Evolutionary conservation across 2,888 invertebrate genomes (phyloP).

Genomic region (Loripinus fragilis): DNA sequence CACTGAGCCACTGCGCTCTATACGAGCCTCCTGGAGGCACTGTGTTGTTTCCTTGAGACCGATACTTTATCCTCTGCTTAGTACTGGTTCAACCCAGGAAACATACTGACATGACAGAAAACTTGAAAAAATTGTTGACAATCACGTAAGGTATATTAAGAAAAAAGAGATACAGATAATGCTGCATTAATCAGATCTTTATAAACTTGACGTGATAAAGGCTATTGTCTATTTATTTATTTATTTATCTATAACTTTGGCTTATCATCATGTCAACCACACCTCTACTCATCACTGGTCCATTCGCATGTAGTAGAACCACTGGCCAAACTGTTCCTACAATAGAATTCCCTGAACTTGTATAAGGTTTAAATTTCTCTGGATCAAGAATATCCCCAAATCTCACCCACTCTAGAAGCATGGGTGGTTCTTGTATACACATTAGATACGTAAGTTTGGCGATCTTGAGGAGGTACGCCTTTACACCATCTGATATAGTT

Average conservation of each 20-base stretch:
- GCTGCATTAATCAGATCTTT: no score
- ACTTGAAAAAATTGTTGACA: no score
- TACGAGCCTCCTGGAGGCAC: no score
- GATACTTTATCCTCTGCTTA: no score
- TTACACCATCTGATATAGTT: conserved; percentile 44
- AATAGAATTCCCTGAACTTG: conserved; percentile 34
- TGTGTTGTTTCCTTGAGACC: no score
- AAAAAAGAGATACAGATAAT: no score
- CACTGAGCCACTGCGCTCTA: no score
- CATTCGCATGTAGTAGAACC: conserved; percentile 41
- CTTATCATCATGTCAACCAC: conserved; percentile 50
- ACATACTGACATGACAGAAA: no score
- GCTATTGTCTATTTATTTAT: no score
- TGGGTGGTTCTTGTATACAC: conserved; percentile 57
- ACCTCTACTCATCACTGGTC: conserved; percentile 54
- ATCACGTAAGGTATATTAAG: no score
- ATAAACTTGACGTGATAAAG: no score
- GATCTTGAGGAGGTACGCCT: conserved; percentile 40
- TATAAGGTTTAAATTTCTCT: conserved; percentile 48
- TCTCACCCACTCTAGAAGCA: conserved; percentile 51
- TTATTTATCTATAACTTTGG: conserved; percentile 19
- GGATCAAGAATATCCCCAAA: conserved; percentile 46
- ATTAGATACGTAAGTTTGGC: conserved; percentile 50
- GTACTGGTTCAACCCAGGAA: no score
- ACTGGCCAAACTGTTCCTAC: conserved; percentile 58